Base-by-base conservation (phyloP, 2,888 invertebrate genomes). In the Agrotis exclamationis region DNA sequence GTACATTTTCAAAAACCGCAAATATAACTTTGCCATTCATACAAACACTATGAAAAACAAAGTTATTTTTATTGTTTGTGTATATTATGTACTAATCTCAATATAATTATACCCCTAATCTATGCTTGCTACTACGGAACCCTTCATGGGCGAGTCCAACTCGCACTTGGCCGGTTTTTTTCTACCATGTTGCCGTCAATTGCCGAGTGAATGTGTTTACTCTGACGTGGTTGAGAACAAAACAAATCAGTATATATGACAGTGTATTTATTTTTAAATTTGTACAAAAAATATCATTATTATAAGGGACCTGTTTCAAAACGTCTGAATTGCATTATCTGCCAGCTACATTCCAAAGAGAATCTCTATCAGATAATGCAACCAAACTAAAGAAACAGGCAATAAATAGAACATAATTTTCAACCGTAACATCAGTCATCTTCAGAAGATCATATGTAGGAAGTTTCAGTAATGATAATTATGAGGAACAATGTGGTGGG, bases 401-500 rank as follows among this genome's bases (percentile, higher is more conserved):
- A 64, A 63, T 63, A 66, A 62, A 76, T 66, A 72, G 48, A n/a
- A n/a, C n/a, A n/a, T n/a, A n/a, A n/a, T n/a, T n/a, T n/a, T n/a
- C n/a, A n/a, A n/a, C n/a, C n/a, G n/a, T n/a, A n/a, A n/a, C 24
- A 47, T 20, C 60, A 22, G 24, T 48, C 7, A 22, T 24, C 3
- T 58, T 73, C 47, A 73, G 24, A 63, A 68, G 44, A 56, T 58
- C 33, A 50, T 59, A 3, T 65, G 47, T 0, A 48, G 18, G 16
- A n/a, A 24, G 11, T 24, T 80, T 83, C 58, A 83, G 63, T 82
- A 75, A 28, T 82, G 79, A 62, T 71, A 20, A 18, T 82, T 64
- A 56, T 82, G 80, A 45, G 82, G 82, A 59, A 83, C 82, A 33
- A 82, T 82, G 76, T 93, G 92, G 57, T 91, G 87, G 9, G 87